Evolutionary conservation across 2,113 vertebrate genomes (phyloP), one percentile per base, ranked within the genome.

Genomic region (Hucho hucho): DNA sequence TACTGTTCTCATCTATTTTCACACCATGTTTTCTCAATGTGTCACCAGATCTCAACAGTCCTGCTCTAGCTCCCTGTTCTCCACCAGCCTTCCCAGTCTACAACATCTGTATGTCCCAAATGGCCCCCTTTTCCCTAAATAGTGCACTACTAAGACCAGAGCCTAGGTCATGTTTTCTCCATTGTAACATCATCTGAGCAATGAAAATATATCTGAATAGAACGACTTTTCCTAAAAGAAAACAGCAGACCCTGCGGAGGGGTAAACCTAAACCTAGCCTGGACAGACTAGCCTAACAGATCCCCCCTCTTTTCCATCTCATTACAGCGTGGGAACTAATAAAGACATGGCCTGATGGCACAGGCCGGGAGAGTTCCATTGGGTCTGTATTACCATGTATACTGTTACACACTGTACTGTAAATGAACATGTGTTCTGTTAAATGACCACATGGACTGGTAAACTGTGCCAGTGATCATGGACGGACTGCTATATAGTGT

Each of bases 1-100:
- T 91, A 91, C 87, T 13, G 67, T 83, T 90, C 79, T 79, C 87
- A 90, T 92, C 83, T 86, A 87, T 91, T 89, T 88, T 81, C 81
- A 86, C 79, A 70, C 86, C 69, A 2, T 91, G 88, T 92, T 91
- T 92, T 89, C 79, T 80, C 86, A 81, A 86, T 79, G 79, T 12
- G 88, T 86, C 89, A 91, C 81, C 65, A 79, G 91, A 93, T 90
- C 91, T 89, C 80, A 80, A 78, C 67, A 61, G 74, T 65, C 77
- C 12, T 49, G 72, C 73, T 46, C 26, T 58, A 72, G 73, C 66
- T 77, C 76, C 70, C 73, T 24, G 59, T 72, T 80, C 83, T 83
- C 78, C 81, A 76, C 43, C 77, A 37, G 77, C 74, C 82, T 71
- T 79, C 74, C 64, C 11, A 14, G 73, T 64, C 71, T 73, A 77